Base-by-base conservation (phyloP, 2,888 invertebrate species). In the Nomada hirtipes region DNA sequence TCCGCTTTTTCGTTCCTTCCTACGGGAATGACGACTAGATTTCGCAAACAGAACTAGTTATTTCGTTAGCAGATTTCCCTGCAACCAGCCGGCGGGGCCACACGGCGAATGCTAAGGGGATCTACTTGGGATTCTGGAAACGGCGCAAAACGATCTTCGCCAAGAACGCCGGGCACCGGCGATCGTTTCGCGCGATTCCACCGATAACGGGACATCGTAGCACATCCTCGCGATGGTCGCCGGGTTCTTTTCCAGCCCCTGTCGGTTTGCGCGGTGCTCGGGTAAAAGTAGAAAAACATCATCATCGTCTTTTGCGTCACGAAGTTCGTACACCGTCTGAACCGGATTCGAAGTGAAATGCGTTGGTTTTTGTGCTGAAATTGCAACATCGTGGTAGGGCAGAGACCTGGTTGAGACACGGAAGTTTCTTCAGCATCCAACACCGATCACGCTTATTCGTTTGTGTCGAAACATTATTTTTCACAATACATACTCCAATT, bases 1-100 rank as follows among this genome's bases (percentile, higher is more conserved):
- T 55, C 59, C 64, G 26, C 65, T 69, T 79, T 79, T 79, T 68
- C 65, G 26, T 70, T 26, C 29, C 63, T 71, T 47, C 64, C 67
- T 61, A 11, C 69, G 44, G 76, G 55, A 79, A 65, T 57, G 55
- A 4, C 76, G 72, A 65, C 68, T 70, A 42, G 73, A 79, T 91
- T 91, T 91, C 89, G 88, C 91, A 91, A 92, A 86, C 85, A 87
- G 82, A 90, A 91, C 91, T 91, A 82, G 91, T 92, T 91, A 92
- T 92, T 92, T 92, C 91, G 91, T 90, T 92, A 89, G 82, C 74
- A 72, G 84, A 86, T 83, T 83, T 88, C 77, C 86, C 84, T 79
- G 81, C 61, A 60, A 76, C 47, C 76, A 61, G 78, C 61, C 71
- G 57, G 44, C 76, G 77, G 79, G 69, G 55, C 61, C 71, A 76